phyloP scores from a whole-genome alignment of 2,113 vertebrate genomes.

The Salvelinus fontinalis region DNA sequence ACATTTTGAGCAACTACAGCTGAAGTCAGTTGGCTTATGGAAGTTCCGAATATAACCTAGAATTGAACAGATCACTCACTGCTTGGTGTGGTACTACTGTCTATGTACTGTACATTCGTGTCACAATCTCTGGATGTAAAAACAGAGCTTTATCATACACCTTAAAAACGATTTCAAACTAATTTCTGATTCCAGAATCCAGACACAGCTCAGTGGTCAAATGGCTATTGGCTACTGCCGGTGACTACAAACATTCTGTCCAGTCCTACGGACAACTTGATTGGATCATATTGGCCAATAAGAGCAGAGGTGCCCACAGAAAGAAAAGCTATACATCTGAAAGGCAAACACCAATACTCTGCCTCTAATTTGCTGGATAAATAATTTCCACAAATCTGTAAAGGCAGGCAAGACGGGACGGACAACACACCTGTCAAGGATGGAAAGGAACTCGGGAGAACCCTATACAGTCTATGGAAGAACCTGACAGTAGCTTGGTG shows the following conservation, averaged over 20 bases:
- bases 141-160: constrained; percentile 12
- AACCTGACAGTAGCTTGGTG: constrained; percentile 20
- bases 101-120: constrained; percentile 22
- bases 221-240: not conserved
- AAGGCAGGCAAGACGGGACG: too few species aligned
- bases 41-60: not conserved
- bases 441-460: not conserved
- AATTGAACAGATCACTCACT: not conserved
- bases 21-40: constrained; percentile 35
- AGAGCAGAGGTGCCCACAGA: not conserved
- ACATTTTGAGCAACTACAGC: constrained; percentile 30
- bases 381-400: too few species aligned
- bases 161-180: constrained; percentile 20
- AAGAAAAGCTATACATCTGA: constrained; percentile 8
- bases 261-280: not conserved
- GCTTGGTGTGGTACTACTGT: not conserved
- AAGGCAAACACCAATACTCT: too few species aligned
- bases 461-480: not conserved
- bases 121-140: constrained; percentile 5
- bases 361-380: not conserved
- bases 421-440: constrained; percentile 16
- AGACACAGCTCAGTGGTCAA: constrained; percentile 10
- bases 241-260: not conserved
- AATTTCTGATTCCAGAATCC: constrained; percentile 14
- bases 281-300: not conserved